phyloP scores from a whole-genome alignment of 1,140 invertebrate genomes.

The Harpegnathos saltator region DNA sequence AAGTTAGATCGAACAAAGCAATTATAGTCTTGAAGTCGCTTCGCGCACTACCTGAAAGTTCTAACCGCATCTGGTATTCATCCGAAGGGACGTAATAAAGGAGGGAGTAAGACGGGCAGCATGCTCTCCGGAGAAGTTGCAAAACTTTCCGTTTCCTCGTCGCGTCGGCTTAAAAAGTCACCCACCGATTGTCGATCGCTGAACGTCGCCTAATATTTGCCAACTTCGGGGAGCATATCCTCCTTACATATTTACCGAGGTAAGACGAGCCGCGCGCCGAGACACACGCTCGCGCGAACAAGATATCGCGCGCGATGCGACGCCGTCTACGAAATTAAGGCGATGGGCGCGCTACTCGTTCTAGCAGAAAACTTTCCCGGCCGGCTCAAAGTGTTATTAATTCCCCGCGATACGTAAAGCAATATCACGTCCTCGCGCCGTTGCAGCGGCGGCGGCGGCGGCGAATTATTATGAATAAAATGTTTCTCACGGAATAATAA shows the following conservation, averaged over 20 bases:
- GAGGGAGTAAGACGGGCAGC: slow-evolving; percentile 71
- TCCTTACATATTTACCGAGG: slow-evolving; percentile 61
- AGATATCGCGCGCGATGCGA: slow-evolving; percentile 29
- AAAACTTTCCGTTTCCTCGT: slow-evolving; percentile 62
- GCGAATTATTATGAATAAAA: slow-evolving; percentile 40
- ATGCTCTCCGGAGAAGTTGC: slow-evolving; percentile 68
- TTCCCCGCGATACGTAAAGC: slow-evolving; percentile 44
- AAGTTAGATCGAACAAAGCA: slow-evolving; percentile 77
- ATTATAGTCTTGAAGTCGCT: slow-evolving; percentile 76
- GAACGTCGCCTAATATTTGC: slow-evolving; percentile 48
- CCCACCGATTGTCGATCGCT: slow-evolving; percentile 71
- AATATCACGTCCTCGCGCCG: slow-evolving; percentile 17
- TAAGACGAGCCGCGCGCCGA: slow-evolving; percentile 14
- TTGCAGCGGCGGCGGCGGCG: background rate
- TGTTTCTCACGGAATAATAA: background rate
- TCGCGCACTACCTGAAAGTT: slow-evolving; percentile 73
- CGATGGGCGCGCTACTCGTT: slow-evolving; percentile 34
- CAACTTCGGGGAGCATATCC: slow-evolving; percentile 28
- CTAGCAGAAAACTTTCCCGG: slow-evolving; percentile 48
- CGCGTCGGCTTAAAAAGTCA: slow-evolving; percentile 69
- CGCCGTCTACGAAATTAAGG: slow-evolving; percentile 60
- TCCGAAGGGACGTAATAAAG: slow-evolving; percentile 76
- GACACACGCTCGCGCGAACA: slow-evolving; percentile 23
- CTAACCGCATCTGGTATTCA: slow-evolving; percentile 78
- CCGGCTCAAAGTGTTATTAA: slow-evolving; percentile 53